Percentiles rank a stretch among this genome's conserved stretches.
phyloP scores from a whole-genome alignment of 2,797 vertebrate species.

The Danio albolineatus region DNA sequence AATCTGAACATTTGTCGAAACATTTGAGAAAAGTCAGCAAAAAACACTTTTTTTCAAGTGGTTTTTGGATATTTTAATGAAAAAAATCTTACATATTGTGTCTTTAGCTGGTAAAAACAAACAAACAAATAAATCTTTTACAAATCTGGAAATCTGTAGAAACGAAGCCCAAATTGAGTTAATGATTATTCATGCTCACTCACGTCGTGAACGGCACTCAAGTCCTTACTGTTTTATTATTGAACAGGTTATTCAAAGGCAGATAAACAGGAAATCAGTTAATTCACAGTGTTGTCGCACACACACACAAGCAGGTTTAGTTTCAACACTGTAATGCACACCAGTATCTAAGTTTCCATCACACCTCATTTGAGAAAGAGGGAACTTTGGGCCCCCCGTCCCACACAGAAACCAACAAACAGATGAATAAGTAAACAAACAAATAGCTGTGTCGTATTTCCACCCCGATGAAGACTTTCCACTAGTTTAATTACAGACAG shows the following conservation, averaged over 20 bases:
- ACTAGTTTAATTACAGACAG: slow-evolving; percentile 42
- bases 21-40: no score
- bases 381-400: slow-evolving; percentile 14
- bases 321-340: slow-evolving; percentile 43
- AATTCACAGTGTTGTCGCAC: slow-evolving; percentile 20
- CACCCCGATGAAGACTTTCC: slow-evolving; percentile 40
- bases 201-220: background rate
- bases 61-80: no score
- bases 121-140: background rate
- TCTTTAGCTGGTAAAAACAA: no score
- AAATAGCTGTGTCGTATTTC: slow-evolving; percentile 29
- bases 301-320: slow-evolving; percentile 20
- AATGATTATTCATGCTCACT: slow-evolving; percentile 14
- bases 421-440: slow-evolving; percentile 49
- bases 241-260: background rate
- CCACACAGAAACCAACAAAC: slow-evolving; percentile 45
- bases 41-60: no score
- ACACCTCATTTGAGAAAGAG: slow-evolving; percentile 30
- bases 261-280: slow-evolving; percentile 15
- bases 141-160: background rate
- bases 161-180: background rate
- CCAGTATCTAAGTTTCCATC: slow-evolving; percentile 32
- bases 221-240: slow-evolving; percentile 19
- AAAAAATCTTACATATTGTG: no score
- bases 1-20: no score